phyloP scores from a whole-genome alignment of 2,888 invertebrate species.

The Helobdella robusta region DNA sequence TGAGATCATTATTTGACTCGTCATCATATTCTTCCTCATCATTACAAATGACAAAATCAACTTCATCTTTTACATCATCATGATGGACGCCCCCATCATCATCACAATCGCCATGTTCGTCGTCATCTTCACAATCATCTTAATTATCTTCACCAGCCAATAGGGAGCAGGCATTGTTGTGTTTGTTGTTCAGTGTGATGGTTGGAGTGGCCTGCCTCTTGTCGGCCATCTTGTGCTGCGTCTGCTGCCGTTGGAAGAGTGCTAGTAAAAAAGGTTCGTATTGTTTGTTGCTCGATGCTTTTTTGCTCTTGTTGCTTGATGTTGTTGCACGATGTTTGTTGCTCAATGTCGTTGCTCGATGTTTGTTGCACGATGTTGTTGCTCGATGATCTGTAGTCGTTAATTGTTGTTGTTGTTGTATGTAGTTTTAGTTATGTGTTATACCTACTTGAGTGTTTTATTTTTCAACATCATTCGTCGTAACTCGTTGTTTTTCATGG shows the following conservation, averaged over 20 bases:
- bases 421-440: no score
- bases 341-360: no score
- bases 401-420: no score
- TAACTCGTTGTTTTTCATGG: no score
- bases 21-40: conserved; percentile 20
- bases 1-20: no score
- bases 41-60: neutral
- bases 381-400: no score
- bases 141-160: neutral
- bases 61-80: neutral
- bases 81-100: neutral
- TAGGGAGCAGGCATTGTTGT: neutral
- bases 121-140: conserved; percentile 8
- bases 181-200: conserved; percentile 1
- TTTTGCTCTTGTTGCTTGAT: no score
- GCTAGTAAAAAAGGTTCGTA: neutral
- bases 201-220: neutral
- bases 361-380: no score
- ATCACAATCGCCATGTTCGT: conserved; percentile 14
- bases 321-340: no score
- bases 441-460: no score
- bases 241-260: conserved; percentile 8
- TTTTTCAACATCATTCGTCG: no score
- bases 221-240: conserved; percentile 4
- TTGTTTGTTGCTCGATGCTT: no score